Base-by-base conservation (phyloP, 2,113 vertebrate species). In the Stigmatopora nigra region DNA sequence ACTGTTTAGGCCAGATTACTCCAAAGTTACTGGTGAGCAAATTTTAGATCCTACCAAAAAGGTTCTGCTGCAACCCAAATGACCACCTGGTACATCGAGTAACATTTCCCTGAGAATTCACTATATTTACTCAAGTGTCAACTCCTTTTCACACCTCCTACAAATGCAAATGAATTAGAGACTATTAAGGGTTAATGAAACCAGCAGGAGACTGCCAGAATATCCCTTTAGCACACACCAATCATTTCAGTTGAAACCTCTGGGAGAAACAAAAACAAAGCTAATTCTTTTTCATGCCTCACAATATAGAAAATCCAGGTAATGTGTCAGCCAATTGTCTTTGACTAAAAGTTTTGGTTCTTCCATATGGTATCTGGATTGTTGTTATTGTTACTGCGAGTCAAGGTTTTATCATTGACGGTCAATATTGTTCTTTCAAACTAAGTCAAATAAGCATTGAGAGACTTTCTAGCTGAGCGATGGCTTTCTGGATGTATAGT, bases 141-240 rank as follows among this genome's bases (percentile, higher is more conserved):
- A 16, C 19, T 16, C 46, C 46, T 53, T 52, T 72, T 73, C 62
- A 58, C 70, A 77, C 70, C 62, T 61, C 65, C 60, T 67, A 67
- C 13, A 61, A 61, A 61, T 61, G 59, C 59, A 61, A 61, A 61
- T 61, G 80, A 70, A 63, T 56, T 73, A 69, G 78, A 83, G 68
- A 71, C 68, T 55, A 78, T 66, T 46, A 69, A 61, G 77, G 76
- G 77, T 73, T 73, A 80, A 82, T 82, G 67, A 86, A 82, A 84
- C 64, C 75, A 81, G 71, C 61, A 64, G 78, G 72, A 68, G 17
- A 38, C 59, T 55, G 59, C 59, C 41, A 65, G 73, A 81, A 59
- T 14, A 76, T 22, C 35, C 20, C 38, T 13, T 59, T 31, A 46
- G 25, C 70, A 61, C 48, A 63, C 61, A 73, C 11, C 56, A 77